Evolutionary conservation across 64 coral and sea anemone genomes (phyloP), one percentile per base, ranked within the genome.

Genomic region (Montipora cactus): DNA sequence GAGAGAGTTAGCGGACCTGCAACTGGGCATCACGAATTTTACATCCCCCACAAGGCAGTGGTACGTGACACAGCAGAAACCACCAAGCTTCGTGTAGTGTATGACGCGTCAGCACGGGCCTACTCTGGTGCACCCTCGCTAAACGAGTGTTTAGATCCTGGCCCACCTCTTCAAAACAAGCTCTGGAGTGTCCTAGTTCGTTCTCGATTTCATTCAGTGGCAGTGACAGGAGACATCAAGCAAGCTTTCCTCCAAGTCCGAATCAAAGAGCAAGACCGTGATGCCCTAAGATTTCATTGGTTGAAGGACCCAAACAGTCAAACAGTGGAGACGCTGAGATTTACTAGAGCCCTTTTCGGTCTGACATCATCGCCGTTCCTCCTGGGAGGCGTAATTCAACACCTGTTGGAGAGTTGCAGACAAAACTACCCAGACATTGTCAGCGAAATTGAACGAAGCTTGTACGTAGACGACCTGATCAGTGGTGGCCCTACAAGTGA

Each of bases 401-500:
- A 77, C 8, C 25, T 77, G 75, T 47, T 77, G 75, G 75, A 77
- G 0, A 77, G 75, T 77, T 77, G 45, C 12, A 77, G 75, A 77
- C 28, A 77, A 77, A 69, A 7, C 59, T 47, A 86, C 62, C 82
- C 59, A 23, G 8, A 15, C 59, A 68, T 86, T 62, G 59, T 86
- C 59, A 69, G 44, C 28, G 28, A 86, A 59, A 86, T 86, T 25
- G 59, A 85, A 85, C 81, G 59, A 85, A 85, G 81, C 67, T 47
- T 85, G 46, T 85, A 25, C 23, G 23, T 25, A 25, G 23, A 25
- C 23, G 23, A 25, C 23, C 23, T 25, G 23, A 25, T 25, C 81
- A 85, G 81, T 68, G 83, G 83, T 55, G 83, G 62, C 5, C 83
- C 64, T 71, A 87, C 62, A 67, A 87, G 37, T 70, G 49, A 87